Evolutionary conservation across 2,797 vertebrate species (phyloP), one percentile per base, ranked within the genome.

Genomic region (Pelodytes ibericus): DNA sequence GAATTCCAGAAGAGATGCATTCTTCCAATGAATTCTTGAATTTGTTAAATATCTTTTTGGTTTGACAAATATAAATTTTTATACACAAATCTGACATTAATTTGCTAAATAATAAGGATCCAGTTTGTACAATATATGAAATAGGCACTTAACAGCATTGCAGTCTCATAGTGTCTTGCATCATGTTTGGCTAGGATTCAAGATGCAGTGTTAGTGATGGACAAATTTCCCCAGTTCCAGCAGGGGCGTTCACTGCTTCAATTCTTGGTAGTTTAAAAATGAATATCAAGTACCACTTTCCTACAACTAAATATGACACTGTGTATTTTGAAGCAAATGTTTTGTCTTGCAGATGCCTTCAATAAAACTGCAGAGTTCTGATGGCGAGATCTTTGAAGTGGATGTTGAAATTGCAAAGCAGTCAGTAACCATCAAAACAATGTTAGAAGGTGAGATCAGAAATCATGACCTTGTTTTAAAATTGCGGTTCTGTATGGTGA

Each of bases 321-420:
- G n/a, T n/a, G n/a, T n/a, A 3, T 44, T 16, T 15, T 44, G 41
- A 44, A 3, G 41, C 15, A 5, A 36, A 36, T 36, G 33, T 62
- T 68, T 79, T 27, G 69, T 82, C 44, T 85, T 82, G 53, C 82
- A 98, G 97, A 98, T 99, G 98, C 97, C 98, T 84, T 97, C 96
- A 29, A 99, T 99, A 90, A 99, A 99, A 85, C 85, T 99, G 74
- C 98, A 99, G 89, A 99, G 98, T 80, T 99, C 98, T 16, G 98
- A 99, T 93, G 98, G 97, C 81, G 98, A 99, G 81, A 97, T 99
- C 88, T 99, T 99, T 62, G 98, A 99, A 89, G 98, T 99, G 77
- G 97, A 99, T 76, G 98, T 99, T 60, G 98, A 99, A 90, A 99
- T 99, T 82, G 98, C 97, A 15, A 99, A 99, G 73, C 98, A 99